phyloP scores from a whole-genome alignment of 2,797 vertebrate genomes.

The Tauraco hartlaubi region DNA sequence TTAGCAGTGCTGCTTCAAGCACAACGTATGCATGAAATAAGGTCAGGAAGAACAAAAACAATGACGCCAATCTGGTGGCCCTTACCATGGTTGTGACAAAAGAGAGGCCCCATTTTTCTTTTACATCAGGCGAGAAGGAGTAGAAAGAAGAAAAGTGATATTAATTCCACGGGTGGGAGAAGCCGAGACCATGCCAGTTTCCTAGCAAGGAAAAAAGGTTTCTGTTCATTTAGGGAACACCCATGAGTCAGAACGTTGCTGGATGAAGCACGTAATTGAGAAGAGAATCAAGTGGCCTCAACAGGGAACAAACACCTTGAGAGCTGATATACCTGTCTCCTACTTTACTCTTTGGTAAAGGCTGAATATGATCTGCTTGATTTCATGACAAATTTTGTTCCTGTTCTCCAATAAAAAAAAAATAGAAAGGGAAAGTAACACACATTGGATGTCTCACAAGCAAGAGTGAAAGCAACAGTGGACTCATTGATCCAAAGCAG shows the following conservation, averaged over 20 bases:
- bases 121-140: background rate
- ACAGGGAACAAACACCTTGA: background rate
- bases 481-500: background rate
- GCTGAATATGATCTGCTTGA: background rate
- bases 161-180: background rate
- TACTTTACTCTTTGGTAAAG: background rate
- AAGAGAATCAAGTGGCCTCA: background rate
- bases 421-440: background rate
- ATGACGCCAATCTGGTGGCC: background rate
- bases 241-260: background rate
- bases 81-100: background rate
- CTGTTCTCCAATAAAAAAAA: background rate
- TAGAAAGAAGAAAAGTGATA: background rate
- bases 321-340: too few relatives aligned
- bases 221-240: background rate
- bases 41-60: background rate
- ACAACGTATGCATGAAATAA: background rate
- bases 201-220: background rate
- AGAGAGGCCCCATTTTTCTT: background rate
- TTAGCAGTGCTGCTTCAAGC: background rate
- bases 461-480: background rate
- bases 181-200: background rate
- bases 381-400: background rate
- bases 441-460: background rate
- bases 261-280: background rate